These are phyloP conservation scores for Myotis brandtii DNA, from an alignment of 2,113 vertebrate genomes.

Conservation along the genomic window DNA sequence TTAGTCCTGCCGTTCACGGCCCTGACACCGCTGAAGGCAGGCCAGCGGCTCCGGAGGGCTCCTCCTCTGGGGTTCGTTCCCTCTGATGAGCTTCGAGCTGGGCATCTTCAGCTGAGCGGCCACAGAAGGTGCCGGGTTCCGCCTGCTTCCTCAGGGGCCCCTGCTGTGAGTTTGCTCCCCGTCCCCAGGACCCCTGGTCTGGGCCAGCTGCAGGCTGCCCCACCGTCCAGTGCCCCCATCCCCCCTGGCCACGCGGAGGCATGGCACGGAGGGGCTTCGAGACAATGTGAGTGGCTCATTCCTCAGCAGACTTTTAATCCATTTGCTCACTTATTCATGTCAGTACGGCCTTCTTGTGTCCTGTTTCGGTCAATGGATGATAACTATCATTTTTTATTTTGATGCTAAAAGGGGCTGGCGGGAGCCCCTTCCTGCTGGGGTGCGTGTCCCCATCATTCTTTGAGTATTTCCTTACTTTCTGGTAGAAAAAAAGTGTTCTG, in stretches of 20 bases:
- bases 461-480: neutral
- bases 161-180: neutral
- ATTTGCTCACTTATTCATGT: neutral
- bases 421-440: neutral
- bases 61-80: too few species aligned
- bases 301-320: neutral
- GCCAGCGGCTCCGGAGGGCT: accelerated
- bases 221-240: accelerated
- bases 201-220: too few species aligned
- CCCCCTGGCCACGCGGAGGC: accelerated
- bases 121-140: neutral
- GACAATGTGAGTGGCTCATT: accelerated
- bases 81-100: neutral
- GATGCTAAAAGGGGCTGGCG: neutral
- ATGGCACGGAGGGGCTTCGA: neutral
- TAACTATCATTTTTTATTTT: neutral
- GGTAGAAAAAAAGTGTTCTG: neutral
- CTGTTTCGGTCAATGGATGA: neutral
- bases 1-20: accelerated
- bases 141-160: accelerated
- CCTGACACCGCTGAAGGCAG: neutral
- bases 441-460: neutral
- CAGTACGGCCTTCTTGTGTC: neutral
- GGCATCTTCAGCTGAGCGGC: accelerated
- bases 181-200: accelerated